These are phyloP conservation scores for Taenaris catops DNA, from an alignment of 2,888 invertebrate genomes.

Conservation along the genomic window DNA sequence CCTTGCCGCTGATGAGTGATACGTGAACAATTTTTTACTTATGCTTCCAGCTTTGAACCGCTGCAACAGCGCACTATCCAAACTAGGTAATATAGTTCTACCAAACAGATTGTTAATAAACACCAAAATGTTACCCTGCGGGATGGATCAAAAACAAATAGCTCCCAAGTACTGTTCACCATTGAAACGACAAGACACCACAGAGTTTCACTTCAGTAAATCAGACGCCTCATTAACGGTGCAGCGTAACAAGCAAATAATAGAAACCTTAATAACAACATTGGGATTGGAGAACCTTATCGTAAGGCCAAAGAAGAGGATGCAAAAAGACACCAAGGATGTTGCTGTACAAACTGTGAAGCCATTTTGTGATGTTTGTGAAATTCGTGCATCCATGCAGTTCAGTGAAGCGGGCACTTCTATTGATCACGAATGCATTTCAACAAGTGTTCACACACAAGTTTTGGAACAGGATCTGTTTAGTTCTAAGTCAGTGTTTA, in stretches of 20 bases:
- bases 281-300: constrained; percentile 50
- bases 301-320: constrained; percentile 47
- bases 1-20: no score
- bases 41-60: constrained; percentile 65
- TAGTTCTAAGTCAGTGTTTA: constrained; percentile 60
- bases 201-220: constrained; percentile 60
- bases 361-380: constrained; percentile 60
- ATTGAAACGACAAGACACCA: constrained; percentile 53
- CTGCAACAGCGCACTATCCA: constrained; percentile 52
- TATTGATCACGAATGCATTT: constrained; percentile 46
- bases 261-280: constrained; percentile 54
- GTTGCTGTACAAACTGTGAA: constrained; percentile 59
- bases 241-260: constrained; percentile 57
- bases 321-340: constrained; percentile 46
- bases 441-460: constrained; percentile 56
- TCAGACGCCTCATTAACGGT: constrained; percentile 30
- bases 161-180: constrained; percentile 58
- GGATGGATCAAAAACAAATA: constrained; percentile 40
- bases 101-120: constrained; percentile 55
- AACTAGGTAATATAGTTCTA: constrained; percentile 45
- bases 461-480: constrained; percentile 62
- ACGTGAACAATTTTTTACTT: constrained; percentile 30
- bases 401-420: constrained; percentile 37
- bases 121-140: constrained; percentile 32
- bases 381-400: constrained; percentile 51